Evolutionary conservation across 2,888 invertebrate genomes (phyloP), one percentile per base, ranked within the genome.

Genomic region (Euphydryas editha): DNA sequence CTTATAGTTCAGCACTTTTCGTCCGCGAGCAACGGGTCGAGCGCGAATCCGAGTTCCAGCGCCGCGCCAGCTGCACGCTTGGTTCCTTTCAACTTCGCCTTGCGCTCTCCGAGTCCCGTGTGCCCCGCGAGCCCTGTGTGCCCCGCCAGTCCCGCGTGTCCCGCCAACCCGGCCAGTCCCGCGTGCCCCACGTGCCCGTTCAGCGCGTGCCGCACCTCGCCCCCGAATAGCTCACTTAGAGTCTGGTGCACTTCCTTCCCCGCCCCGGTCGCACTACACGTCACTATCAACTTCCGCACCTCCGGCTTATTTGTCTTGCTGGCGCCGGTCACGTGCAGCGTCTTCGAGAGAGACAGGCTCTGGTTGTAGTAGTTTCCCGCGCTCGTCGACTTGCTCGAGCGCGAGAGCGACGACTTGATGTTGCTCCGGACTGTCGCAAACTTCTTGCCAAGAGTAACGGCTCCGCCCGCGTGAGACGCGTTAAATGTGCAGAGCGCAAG

Each of bases 401-500:
- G 81, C 70, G 89, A 82, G 61, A 92, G 78, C 47, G 92, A 89
- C 15, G 92, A 88, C 74, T 93, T 93, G 69, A 93, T 88, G 73
- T 92, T 89, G 75, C 87, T 88, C 59, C 93, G 86, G 39, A 93
- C 92, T 46, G 92, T 90, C 58, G 93, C 93, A 75, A 90, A 89
- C 72, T 85, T 84, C 72, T 91, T 92, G 56, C 94, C 93, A 73
- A 94, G 78, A 2, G 94, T 87, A 55, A 94, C 84, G 11, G 94
- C 93, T 71, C 93, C 91, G 57, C 94, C 94, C 51, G 94, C 90
- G 78, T 94, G 94, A 20, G 93, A 86, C 55, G 94, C 89, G 76
- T 94, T 93, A 77, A 91, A 94, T 8, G 94, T 93, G 76, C 94
- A 93, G 58, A 94, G 80, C 39, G 93, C 92, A 13, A 95, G 92